Conservation (phyloP, 2,113 vertebrate species). For the Elgaria multicarinata region DNA sequence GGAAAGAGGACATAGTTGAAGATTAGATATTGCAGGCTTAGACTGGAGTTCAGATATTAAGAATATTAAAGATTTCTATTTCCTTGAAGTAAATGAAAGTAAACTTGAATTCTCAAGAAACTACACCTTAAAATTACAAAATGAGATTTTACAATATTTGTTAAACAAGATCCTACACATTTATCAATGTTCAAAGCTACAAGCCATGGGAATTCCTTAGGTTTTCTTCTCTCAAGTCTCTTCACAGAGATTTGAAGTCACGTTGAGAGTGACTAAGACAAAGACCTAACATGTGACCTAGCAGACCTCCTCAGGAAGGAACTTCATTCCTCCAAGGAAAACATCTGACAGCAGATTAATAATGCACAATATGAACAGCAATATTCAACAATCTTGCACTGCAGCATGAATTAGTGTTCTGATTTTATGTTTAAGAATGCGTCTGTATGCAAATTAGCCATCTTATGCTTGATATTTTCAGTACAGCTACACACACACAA, state of each 20-base stretch:
- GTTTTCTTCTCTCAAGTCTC: conserved; percentile 8
- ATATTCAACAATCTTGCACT: conserved; percentile 7
- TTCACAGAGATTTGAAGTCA: conserved; percentile 52
- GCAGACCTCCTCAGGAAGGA: conserved; percentile 74
- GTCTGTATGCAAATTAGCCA: background rate
- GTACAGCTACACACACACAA: conserved; percentile 13
- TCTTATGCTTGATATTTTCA: conserved; percentile 25
- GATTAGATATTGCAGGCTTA: background rate
- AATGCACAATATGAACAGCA: conserved; percentile 25
- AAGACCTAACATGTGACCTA: conserved; percentile 66
- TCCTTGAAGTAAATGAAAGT: background rate
- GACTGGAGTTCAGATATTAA: background rate
- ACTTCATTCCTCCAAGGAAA: conserved; percentile 65
- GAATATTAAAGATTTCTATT: background rate
- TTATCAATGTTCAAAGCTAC: background rate
- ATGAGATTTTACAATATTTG: background rate
- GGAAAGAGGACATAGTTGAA: background rate
- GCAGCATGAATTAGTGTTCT: background rate
- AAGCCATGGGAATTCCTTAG: conserved; percentile 30
- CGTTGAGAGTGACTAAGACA: conserved; percentile 47
- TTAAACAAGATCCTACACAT: background rate
- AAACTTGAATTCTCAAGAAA: background rate
- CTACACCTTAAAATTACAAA: background rate
- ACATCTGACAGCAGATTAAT: conserved; percentile 64
- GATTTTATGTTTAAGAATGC: background rate